phyloP scores from a whole-genome alignment of 1,140 invertebrate genomes.

The Caenorhabditis briggsae region DNA sequence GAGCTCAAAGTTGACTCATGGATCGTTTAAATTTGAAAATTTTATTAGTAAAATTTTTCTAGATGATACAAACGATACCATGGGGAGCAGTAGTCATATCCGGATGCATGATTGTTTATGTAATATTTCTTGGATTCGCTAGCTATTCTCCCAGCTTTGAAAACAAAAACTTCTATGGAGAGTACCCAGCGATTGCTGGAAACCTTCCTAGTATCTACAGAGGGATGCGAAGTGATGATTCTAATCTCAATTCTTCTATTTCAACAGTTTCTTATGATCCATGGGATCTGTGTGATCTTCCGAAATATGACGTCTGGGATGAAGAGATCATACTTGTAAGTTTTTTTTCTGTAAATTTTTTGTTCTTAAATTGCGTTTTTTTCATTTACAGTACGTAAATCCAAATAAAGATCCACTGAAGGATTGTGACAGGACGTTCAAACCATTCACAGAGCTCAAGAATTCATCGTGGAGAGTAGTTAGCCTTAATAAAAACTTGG shows the following conservation, averaged over 20 bases:
- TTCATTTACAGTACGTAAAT: background rate
- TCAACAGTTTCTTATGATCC: background rate
- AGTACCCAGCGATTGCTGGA: background rate
- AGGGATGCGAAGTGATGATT: background rate
- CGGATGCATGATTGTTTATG: constrained; percentile 33
- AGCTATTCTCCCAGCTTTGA: constrained; percentile 10
- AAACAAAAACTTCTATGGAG: background rate
- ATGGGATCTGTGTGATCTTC: constrained; percentile 43
- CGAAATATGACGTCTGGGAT: constrained; percentile 58
- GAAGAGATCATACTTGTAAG: constrained; percentile 34
- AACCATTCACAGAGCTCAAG: constrained; percentile 14
- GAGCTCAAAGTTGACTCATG: too few species aligned
- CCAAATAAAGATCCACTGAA: background rate
- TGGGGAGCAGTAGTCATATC: background rate
- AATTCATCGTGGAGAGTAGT: constrained; percentile 5
- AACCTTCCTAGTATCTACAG: background rate
- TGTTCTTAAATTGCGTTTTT: background rate
- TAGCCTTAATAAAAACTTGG: background rate
- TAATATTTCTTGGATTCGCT: constrained; percentile 25
- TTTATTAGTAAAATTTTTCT: background rate
- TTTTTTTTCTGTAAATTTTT: background rate
- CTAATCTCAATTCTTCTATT: background rate
- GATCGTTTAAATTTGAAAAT: too few species aligned
- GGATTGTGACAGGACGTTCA: constrained; percentile 20
- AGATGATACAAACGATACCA: constrained; percentile 5